Evolutionary conservation across 2,888 invertebrate genomes (phyloP).

Genomic region (Elysia crispata): DNA sequence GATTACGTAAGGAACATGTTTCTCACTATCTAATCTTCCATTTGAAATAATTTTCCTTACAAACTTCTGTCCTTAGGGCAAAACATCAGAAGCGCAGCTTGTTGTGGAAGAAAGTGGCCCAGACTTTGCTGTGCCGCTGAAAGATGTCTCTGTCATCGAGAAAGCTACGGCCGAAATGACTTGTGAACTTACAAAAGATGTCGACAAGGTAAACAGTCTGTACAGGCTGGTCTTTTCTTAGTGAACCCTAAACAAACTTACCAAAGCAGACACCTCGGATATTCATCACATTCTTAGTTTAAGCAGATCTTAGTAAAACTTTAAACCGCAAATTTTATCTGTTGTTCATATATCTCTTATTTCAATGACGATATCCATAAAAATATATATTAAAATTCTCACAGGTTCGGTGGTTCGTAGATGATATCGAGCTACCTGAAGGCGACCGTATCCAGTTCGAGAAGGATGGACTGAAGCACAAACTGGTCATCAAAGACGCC

Average conservation of each 20-base stretch:
- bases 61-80: slow-evolving; percentile 46
- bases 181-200: slow-evolving; percentile 94
- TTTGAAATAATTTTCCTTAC: neutral
- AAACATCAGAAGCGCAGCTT: slow-evolving; percentile 60
- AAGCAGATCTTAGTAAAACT: no score
- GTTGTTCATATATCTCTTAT: no score
- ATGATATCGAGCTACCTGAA: slow-evolving; percentile 81
- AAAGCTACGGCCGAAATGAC: slow-evolving; percentile 83
- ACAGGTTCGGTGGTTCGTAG: slow-evolving; percentile 78
- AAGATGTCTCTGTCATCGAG: slow-evolving; percentile 68
- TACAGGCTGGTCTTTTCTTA: no score
- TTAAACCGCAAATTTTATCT: no score
- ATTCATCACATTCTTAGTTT: no score
- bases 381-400: neutral
- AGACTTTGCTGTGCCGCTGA: slow-evolving; percentile 66
- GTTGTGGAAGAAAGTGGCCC: slow-evolving; percentile 62
- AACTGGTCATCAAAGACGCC: slow-evolving; percentile 68
- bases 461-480: slow-evolving; percentile 69
- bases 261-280: no score
- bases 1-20: no score
- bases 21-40: no score
- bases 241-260: no score
- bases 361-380: no score
- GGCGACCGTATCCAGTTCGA: slow-evolving; percentile 64
- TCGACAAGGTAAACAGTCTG: slow-evolving; percentile 81